Evolutionary conservation across 30 jellyfish, hydroid and myxozoan species (phyloP).

Genomic region (Cassiopea andromeda): DNA sequence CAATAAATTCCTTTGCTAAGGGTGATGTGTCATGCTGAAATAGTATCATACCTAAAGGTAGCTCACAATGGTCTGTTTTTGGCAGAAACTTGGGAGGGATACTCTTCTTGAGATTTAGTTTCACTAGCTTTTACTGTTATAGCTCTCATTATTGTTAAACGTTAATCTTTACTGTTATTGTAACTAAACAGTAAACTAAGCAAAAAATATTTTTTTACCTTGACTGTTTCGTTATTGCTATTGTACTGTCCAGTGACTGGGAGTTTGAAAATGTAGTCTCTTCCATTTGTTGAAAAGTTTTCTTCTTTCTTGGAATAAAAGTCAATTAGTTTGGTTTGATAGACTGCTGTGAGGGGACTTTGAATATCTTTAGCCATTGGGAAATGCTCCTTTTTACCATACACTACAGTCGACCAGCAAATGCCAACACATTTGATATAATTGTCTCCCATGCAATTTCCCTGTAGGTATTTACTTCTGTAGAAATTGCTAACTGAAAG

Average conservation of each 20-base stretch:
- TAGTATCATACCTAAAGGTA: too few relatives aligned
- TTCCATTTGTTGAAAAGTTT: neutral
- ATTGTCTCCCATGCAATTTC: constrained; percentile 14
- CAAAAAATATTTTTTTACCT: neutral
- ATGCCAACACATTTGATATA: constrained; percentile 32
- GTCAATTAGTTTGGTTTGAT: constrained; percentile 21
- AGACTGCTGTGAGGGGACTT: constrained; percentile 16
- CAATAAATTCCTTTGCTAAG: too few relatives aligned
- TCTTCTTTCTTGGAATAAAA: neutral
- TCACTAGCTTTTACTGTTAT: too few relatives aligned
- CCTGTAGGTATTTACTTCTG: constrained; percentile 8
- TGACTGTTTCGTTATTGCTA: neutral
- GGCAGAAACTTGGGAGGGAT: too few relatives aligned
- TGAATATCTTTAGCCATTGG: neutral
- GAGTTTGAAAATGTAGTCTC: constrained; percentile 30
- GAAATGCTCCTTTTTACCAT: constrained; percentile 25
- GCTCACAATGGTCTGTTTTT: too few relatives aligned
- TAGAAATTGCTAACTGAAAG: constrained; percentile 21
- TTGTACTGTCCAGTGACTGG: constrained; percentile 38
- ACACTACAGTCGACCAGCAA: constrained; percentile 39
- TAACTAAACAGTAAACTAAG: too few relatives aligned
- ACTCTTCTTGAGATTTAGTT: too few relatives aligned
- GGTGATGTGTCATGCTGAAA: too few relatives aligned
- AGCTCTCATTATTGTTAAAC: too few relatives aligned
- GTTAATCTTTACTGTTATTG: too few relatives aligned